Base-by-base conservation (phyloP, 2,888 invertebrate species). In the Tenodera sinensis region DNA sequence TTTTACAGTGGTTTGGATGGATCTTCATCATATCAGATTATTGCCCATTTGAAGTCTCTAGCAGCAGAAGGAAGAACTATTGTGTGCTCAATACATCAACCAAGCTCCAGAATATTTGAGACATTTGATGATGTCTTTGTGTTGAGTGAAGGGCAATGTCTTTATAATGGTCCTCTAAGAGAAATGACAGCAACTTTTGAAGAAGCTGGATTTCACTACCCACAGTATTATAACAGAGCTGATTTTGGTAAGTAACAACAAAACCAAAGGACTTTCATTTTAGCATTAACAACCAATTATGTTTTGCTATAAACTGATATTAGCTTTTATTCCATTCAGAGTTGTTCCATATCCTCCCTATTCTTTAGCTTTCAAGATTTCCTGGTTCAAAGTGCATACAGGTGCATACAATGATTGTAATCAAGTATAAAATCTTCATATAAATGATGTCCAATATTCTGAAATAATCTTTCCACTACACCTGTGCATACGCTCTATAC, bases 181-280 rank as follows among this genome's bases (percentile, higher is more conserved):
- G 95, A 95, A 82, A 93, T 99, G 71, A 93, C 99, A 83, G 97
- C 98, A 0, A 97, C 98, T 92, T 94, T 99, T 89, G 94, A 95
- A 14, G 95, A 95, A 15, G 95, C 97, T 83, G 97, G 96, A 25
- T 94, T 98, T 25, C 94, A 95, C 30, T 99, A 99, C 93, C 99
- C 99, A 3, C 95, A 97, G 28, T 99, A 98, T 92, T 98, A 99
- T 93, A 99, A 99, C 93, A 99, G 99, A 0, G 98, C 99, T 20
- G 99, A 99, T 94, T 99, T 97, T 93, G 95, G 98, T 98, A 94
- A 96, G 97, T 95, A 81, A 54, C 9, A 71, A 9, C 28, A 27
- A 27, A 42, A 42, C 9, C 42, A 42, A 12, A 42, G 42, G 42
- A 34, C 12, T 6, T 12, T 12, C 1, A 0, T 42, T 12, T 12